Evolutionary conservation across 2,888 invertebrate species (phyloP).

Genomic region (Caenorhabditis imperialis): DNA sequence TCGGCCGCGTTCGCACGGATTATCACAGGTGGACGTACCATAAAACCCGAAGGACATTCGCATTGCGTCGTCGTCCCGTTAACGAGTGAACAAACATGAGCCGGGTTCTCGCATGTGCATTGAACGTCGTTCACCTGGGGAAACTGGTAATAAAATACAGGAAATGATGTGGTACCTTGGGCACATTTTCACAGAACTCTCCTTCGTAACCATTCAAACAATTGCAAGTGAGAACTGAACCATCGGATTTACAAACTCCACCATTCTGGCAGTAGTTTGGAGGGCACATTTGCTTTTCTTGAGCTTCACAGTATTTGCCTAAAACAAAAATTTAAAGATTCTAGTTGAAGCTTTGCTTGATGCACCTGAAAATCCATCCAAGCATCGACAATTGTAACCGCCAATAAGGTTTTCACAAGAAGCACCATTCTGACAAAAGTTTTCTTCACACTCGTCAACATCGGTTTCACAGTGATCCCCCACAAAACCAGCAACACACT

Average conservation of each 20-base stretch:
- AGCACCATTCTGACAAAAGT: slow-evolving; percentile 94
- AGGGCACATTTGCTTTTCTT: slow-evolving; percentile 28
- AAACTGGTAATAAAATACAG: background rate
- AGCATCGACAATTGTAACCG: slow-evolving; percentile 80
- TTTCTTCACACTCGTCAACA: slow-evolving; percentile 88
- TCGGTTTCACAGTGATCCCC: slow-evolving; percentile 87
- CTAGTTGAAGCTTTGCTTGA: background rate
- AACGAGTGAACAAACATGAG: slow-evolving; percentile 54
- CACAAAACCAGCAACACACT: slow-evolving; percentile 90
- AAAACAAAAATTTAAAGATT: background rate
- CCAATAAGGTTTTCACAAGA: slow-evolving; percentile 96
- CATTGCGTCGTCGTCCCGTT: slow-evolving; percentile 54
- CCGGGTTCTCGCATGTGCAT: slow-evolving; percentile 61
- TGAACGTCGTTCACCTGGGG: slow-evolving; percentile 24
- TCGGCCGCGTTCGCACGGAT: slow-evolving; percentile 9
- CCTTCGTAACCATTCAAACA: slow-evolving; percentile 45
- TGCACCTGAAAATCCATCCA: slow-evolving; percentile 70
- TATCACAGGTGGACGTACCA: slow-evolving; percentile 40
- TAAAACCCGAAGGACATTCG: slow-evolving; percentile 59
- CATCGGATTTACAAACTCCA: slow-evolving; percentile 24
- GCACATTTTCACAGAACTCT: slow-evolving; percentile 23
- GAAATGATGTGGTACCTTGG: slow-evolving; percentile 13
- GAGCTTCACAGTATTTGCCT: slow-evolving; percentile 62
- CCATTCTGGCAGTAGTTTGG: slow-evolving; percentile 32
- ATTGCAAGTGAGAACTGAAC: slow-evolving; percentile 13